phyloP scores from a whole-genome alignment of 2,797 vertebrate genomes.

The Avahi laniger region DNA sequence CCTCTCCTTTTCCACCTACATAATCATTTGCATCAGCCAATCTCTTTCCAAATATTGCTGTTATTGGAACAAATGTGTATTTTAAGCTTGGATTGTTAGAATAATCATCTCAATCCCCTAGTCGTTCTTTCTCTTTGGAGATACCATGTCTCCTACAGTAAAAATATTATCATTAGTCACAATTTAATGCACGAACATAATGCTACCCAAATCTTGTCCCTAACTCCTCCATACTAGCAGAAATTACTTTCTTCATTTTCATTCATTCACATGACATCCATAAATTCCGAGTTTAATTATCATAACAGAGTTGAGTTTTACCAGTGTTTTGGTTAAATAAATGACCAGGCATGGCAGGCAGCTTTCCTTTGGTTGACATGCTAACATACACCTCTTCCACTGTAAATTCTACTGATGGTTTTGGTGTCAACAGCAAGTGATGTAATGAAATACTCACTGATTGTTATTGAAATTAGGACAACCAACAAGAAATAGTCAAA shows the following conservation, averaged over 20 bases:
- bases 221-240: not conserved
- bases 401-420: conserved; percentile 51
- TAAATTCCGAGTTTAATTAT: conserved; percentile 70
- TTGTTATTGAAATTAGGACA: conserved; percentile 71
- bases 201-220: not conserved
- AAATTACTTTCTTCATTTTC: conserved; percentile 58
- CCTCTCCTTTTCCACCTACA: not conserved
- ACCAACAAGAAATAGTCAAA: conserved; percentile 71
- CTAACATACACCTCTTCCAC: not conserved
- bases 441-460: conserved; percentile 58
- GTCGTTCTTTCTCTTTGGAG: not conserved
- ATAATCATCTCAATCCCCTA: not conserved
- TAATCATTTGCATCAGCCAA: not conserved
- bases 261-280: conserved; percentile 10
- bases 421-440: conserved; percentile 62
- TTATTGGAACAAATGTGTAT: not conserved
- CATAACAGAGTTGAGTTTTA: conserved; percentile 58
- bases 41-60: conserved; percentile 6
- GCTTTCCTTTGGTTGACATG: conserved; percentile 58
- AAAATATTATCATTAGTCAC: not conserved
- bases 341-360: conserved; percentile 52
- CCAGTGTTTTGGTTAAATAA: conserved; percentile 70
- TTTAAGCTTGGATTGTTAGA: not conserved
- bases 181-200: not conserved
- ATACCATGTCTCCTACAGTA: not conserved